phyloP scores from a whole-genome alignment of 2,888 invertebrate species.

The Dasysyrphus albostriatus region DNA sequence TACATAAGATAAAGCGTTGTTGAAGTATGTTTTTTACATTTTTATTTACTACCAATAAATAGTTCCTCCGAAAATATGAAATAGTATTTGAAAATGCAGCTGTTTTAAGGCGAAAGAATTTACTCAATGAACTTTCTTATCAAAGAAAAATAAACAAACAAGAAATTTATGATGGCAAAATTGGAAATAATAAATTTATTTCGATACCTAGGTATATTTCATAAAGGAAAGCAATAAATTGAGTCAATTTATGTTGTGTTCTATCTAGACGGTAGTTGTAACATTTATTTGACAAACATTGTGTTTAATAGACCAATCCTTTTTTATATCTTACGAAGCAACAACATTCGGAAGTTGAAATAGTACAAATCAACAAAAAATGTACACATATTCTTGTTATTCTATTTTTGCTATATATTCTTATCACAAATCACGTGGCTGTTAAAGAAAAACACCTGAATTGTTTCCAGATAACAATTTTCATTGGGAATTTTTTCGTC shows the following conservation, averaged over 20 bases:
- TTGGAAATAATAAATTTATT: neutral
- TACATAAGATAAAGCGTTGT: neutral
- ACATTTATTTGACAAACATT: neutral
- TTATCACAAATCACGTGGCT: constrained; percentile 12
- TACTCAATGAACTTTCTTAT: constrained; percentile 18
- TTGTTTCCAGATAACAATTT: neutral
- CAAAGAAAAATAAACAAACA: neutral
- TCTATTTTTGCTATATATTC: neutral
- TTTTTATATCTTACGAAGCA: neutral
- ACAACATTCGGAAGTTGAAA: neutral
- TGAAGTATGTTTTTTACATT: neutral
- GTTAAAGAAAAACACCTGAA: constrained; percentile 1
- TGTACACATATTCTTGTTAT: constrained; percentile 1
- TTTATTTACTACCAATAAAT: neutral
- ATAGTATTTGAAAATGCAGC: neutral
- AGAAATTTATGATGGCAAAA: constrained; percentile 1
- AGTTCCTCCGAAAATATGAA: neutral
- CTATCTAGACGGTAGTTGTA: neutral
- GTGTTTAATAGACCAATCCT: neutral
- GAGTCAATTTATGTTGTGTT: neutral
- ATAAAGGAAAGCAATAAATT: neutral
- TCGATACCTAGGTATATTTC: neutral
- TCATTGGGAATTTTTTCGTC: neutral
- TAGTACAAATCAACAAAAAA: neutral
- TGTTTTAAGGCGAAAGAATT: neutral